phyloP scores from a whole-genome alignment of 1,140 invertebrate genomes.

The Aphelinus atriplicis region DNA sequence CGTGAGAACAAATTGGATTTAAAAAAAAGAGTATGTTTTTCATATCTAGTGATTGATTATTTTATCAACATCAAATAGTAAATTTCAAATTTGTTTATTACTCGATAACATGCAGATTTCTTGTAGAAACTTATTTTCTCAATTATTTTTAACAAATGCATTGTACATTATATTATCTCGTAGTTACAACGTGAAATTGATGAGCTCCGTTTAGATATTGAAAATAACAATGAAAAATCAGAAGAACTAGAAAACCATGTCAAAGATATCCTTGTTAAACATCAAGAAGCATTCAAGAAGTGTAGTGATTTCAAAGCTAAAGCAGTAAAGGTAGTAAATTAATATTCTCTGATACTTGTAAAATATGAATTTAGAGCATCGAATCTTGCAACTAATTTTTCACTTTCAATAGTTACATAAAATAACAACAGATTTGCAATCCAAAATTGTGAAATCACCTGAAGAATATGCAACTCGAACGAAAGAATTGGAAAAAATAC shows the following conservation, averaged over 20 bases:
- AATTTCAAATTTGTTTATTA: no score
- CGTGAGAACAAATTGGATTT: conserved; percentile 42
- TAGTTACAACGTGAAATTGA: conserved; percentile 46
- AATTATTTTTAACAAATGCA: conserved; percentile 12
- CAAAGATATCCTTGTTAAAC: conserved; percentile 7
- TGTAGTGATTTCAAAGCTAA: conserved; percentile 36
- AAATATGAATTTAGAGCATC: no score
- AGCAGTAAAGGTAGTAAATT: conserved; percentile 26
- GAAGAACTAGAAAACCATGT: conserved; percentile 30
- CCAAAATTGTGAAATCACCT: conserved; percentile 50
- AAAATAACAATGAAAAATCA: conserved; percentile 33
- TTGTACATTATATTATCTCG: background rate
- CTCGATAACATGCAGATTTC: no score
- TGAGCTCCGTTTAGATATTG: conserved; percentile 22
- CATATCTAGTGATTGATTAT: background rate
- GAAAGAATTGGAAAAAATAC: conserved; percentile 43
- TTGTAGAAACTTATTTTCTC: background rate
- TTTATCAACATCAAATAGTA: no score
- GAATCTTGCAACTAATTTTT: background rate
- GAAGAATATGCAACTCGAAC: conserved; percentile 44
- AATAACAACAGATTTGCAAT: conserved; percentile 45
- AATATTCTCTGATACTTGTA: background rate
- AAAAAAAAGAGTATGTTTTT: conserved; percentile 29
- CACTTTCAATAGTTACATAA: conserved; percentile 42
- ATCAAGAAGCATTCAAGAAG: conserved; percentile 29